Evolutionary conservation across 2,797 vertebrate species (phyloP).

Genomic region (Eulemur coronatus): DNA sequence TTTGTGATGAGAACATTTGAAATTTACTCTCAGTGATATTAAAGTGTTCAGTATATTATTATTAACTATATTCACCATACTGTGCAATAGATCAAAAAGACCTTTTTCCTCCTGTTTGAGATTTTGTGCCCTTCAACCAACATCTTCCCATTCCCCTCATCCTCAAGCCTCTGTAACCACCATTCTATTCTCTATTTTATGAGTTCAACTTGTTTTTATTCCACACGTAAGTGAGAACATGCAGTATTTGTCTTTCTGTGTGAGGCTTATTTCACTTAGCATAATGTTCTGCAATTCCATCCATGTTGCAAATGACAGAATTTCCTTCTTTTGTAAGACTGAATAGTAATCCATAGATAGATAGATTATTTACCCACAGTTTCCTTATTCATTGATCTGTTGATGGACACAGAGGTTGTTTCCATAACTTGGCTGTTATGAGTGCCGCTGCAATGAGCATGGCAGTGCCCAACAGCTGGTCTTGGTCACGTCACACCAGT

Average conservation of each 20-base stretch:
- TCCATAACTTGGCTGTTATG: neutral
- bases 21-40: neutral
- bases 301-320: neutral
- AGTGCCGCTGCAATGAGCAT: neutral
- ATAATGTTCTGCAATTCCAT: neutral
- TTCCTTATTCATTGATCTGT: neutral
- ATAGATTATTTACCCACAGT: neutral
- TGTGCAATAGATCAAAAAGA: neutral
- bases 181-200: neutral
- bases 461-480: neutral
- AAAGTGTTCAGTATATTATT: neutral
- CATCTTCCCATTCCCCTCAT: neutral
- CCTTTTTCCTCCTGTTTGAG: neutral
- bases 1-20: neutral
- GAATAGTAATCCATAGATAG: neutral
- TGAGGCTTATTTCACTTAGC: neutral
- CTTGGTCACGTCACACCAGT: neutral
- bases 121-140: neutral
- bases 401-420: neutral
- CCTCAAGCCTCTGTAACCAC: neutral
- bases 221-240: neutral
- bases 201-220: neutral
- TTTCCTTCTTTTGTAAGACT: neutral
- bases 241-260: neutral
- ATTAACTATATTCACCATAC: neutral